phyloP scores from a whole-genome alignment of 2,797 vertebrate species.

The Dermochelys coriacea region DNA sequence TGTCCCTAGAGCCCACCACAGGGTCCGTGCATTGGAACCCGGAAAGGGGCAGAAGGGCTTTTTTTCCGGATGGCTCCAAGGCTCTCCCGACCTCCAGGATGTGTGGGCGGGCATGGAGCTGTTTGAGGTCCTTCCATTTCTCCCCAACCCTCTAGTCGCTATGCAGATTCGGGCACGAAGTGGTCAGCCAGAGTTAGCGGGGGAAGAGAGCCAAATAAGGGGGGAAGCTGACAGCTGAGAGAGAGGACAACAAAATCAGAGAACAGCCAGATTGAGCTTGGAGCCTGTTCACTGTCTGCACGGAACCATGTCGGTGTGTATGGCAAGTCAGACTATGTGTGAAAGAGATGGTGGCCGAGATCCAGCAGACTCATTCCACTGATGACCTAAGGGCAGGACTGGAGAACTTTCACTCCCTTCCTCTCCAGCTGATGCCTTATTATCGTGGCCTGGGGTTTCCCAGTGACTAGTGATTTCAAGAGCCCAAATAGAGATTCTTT shows the following conservation, averaged over 20 bases:
- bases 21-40: neutral
- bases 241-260: neutral
- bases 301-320: too few species aligned
- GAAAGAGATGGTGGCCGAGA: neutral
- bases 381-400: neutral
- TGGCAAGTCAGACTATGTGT: neutral
- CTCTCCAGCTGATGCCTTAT: accelerated
- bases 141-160: neutral
- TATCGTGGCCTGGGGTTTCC: accelerated
- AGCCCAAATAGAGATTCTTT: neutral
- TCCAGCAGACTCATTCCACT: accelerated
- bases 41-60: neutral
- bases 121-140: neutral
- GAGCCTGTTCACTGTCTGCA: neutral
- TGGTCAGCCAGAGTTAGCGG: neutral
- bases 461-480: neutral
- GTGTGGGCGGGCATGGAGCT: accelerated
- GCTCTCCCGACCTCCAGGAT: neutral
- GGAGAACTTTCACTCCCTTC: accelerated
- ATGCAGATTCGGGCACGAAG: neutral
- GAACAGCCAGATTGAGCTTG: neutral
- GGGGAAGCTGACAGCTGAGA: neutral
- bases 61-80: neutral
- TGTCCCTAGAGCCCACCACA: neutral
- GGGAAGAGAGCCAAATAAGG: neutral